Percentiles rank a stretch among this genome's conserved stretches.
Conservation (phyloP, 2,113 vertebrate species). For the Ancistrus triradiatus region DNA sequence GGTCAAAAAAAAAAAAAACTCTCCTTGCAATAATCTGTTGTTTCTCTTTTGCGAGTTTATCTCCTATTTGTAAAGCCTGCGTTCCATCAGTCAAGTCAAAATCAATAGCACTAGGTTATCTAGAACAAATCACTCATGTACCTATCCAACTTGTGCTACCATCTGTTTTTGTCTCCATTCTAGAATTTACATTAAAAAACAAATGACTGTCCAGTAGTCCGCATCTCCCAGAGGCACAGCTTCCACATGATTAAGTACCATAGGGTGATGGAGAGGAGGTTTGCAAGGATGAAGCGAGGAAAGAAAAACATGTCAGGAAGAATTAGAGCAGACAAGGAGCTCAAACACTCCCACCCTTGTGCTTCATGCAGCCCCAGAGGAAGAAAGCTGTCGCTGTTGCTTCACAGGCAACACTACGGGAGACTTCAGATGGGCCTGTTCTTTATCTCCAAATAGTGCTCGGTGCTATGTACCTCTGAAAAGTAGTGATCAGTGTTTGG, state of each 20-base stretch:
- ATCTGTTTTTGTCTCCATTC: too few relatives aligned
- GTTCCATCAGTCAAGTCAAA: too few relatives aligned
- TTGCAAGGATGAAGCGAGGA: not conserved
- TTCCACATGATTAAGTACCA: constrained; percentile 14
- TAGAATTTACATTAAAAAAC: too few relatives aligned
- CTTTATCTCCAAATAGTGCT: constrained; percentile 66
- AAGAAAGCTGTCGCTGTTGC: constrained; percentile 61
- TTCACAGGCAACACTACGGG: constrained; percentile 54
- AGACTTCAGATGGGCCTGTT: constrained; percentile 53
- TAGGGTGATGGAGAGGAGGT: not conserved
- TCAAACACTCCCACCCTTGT: constrained; percentile 54
- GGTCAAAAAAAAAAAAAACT: too few relatives aligned
- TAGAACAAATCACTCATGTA: too few relatives aligned
- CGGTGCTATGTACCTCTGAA: constrained; percentile 38
- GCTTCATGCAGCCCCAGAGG: constrained; percentile 64
- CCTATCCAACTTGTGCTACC: too few relatives aligned
- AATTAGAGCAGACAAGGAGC: constrained; percentile 62
- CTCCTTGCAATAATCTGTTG: too few relatives aligned
- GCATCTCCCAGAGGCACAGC: not conserved
- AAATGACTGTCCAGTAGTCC: not conserved
- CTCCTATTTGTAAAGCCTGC: too few relatives aligned
- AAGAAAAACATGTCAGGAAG: constrained; percentile 58
- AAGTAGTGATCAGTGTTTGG: constrained; percentile 48
- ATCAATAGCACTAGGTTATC: too few relatives aligned
- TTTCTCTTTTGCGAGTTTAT: too few relatives aligned